phyloP scores from a whole-genome alignment of 2,113 vertebrate species.

The Melanocharis versteri region DNA sequence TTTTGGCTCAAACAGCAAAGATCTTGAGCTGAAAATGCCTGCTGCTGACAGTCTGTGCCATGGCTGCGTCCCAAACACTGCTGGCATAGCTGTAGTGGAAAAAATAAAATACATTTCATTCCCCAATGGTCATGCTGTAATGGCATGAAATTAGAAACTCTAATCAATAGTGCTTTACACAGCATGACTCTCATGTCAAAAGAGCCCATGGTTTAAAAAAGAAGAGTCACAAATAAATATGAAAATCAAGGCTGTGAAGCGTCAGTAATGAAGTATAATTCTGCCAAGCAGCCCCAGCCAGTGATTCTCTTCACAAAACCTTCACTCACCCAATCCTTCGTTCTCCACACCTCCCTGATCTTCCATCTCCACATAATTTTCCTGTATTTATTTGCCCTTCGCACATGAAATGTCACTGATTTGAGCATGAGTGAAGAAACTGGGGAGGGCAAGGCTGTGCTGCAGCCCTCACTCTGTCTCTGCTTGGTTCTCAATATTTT shows the following conservation, averaged over 20 bases:
- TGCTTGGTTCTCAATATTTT: not conserved
- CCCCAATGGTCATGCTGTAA: slow-evolving; percentile 72
- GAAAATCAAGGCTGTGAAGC: slow-evolving; percentile 64
- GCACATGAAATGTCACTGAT: not conserved
- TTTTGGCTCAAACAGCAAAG: slow-evolving; percentile 48
- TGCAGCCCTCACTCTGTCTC: not conserved
- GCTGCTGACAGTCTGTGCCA: slow-evolving; percentile 23
- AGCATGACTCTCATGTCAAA: slow-evolving; percentile 73
- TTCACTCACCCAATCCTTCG: slow-evolving; percentile 23
- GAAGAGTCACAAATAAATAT: slow-evolving; percentile 69
- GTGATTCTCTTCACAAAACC: slow-evolving; percentile 15
- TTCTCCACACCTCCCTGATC: slow-evolving; percentile 39
- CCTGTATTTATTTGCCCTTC: slow-evolving; percentile 44
- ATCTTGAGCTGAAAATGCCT: slow-evolving; percentile 40
- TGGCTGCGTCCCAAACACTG: slow-evolving; percentile 1
- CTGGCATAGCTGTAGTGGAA: slow-evolving; percentile 39
- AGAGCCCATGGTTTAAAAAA: slow-evolving; percentile 44
- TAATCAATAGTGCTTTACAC: slow-evolving; percentile 76
- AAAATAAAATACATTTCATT: slow-evolving; percentile 71
- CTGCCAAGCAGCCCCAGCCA: slow-evolving; percentile 19
- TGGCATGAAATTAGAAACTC: slow-evolving; percentile 78
- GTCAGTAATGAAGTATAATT: slow-evolving; percentile 64
- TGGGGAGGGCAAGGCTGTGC: not conserved
- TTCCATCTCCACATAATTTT: slow-evolving; percentile 37
- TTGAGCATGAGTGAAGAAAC: not conserved